Evolutionary conservation across 2,888 invertebrate genomes (phyloP), one percentile per base, ranked within the genome.

Genomic region (Helicoverpa assulta): DNA sequence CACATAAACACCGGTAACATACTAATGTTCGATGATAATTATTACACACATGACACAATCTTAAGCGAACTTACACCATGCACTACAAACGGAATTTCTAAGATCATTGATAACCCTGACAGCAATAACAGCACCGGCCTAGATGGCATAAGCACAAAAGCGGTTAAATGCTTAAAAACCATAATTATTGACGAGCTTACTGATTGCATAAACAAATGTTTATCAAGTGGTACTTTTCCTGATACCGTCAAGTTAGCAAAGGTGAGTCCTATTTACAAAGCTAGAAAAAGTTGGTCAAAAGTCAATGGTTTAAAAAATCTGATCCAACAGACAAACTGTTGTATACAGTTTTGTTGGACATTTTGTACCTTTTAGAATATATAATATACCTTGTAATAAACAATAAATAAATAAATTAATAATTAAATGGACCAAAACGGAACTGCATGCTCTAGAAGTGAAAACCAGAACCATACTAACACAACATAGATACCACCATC

Each of bases 191-290:
- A 40, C 12, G 54, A 26, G 0, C 37, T 68, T 1, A 67, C 64
- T 3, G 60, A 71, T 53, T 58, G 19, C 52, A 68, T 52, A 73
- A 76, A 70, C 57, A 69, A 18, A 29, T 63, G 73, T 43, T 10
- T 43, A 8, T 3, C 55, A 56, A 54, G 7, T 6, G 50, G 74
- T 43, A 40, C 61, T 40, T 82, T 82, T 55, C 73, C 78, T 7
- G 71, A 82, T 29, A 52, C 26, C 4, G 21, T 81, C 8, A 82
- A 81, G 57, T 47, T 77, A 16, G 78, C 83, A 1, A 82, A 80
- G 69, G 76, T 82, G 0, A 70, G 63, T 10, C 80, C 80, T 0
- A 68, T 81, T 2, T 74, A 66, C 54, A 83, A 83, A 59, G 63
- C 73, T 0, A 76, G 79, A 5, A 19, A 19, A 0, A 80, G 68